Conservation (phyloP, 2,888 invertebrate species). For the Mechanitis messenoides region DNA sequence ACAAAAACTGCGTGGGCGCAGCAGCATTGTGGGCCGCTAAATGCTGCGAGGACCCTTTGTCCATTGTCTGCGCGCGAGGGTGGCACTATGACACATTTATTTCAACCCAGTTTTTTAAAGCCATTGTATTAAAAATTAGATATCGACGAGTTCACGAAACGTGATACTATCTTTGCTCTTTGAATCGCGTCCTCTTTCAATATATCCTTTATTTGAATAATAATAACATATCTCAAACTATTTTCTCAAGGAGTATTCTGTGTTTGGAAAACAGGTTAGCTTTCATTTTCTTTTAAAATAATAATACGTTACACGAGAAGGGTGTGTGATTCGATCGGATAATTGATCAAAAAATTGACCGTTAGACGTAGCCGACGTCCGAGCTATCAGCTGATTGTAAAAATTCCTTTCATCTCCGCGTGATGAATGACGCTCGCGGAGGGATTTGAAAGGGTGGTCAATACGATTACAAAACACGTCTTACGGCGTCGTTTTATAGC, state of each 20-base stretch:
- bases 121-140: constrained; percentile 76
- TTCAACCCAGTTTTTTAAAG: constrained; percentile 70
- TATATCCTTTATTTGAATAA: constrained; percentile 34
- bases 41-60: constrained; percentile 61
- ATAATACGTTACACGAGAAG: constrained; percentile 60
- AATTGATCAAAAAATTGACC: constrained; percentile 64
- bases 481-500: constrained; percentile 59
- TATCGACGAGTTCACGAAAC: constrained; percentile 70
- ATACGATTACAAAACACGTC: constrained; percentile 60
- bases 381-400: constrained; percentile 63
- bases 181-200: constrained; percentile 51
- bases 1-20: constrained; percentile 59
- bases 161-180: constrained; percentile 66
- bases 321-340: constrained; percentile 43
- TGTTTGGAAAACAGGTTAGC: constrained; percentile 66
- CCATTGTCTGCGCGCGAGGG: constrained; percentile 69
- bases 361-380: constrained; percentile 46
- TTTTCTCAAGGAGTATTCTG: constrained; percentile 37
- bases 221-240: constrained; percentile 39
- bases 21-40: constrained; percentile 54
- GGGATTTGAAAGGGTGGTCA: constrained; percentile 55
- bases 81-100: constrained; percentile 76
- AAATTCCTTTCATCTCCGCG: constrained; percentile 59
- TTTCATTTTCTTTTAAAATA: constrained; percentile 64
- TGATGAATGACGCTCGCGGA: constrained; percentile 57